A percentile compares a stretch with the other conserved stretches of the same genome.
These are phyloP conservation scores for Plagodis dolabraria DNA, from an alignment of 2,888 invertebrate species.

Conservation along the genomic window DNA sequence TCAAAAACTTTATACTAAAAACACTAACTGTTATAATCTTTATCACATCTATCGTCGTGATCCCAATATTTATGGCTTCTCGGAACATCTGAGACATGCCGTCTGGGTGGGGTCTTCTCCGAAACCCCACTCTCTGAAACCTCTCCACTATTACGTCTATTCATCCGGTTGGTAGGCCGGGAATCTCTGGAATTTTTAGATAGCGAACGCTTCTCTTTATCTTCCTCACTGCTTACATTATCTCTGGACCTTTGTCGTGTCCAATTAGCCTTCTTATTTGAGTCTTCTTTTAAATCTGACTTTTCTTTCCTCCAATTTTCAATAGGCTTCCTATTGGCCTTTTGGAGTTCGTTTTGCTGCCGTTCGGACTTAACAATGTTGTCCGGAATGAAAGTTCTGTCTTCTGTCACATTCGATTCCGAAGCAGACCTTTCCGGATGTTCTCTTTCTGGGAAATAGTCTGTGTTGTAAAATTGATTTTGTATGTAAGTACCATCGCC, in stretches of 20 bases:
- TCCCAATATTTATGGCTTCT: slow-evolving; percentile 78
- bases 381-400: slow-evolving; percentile 23
- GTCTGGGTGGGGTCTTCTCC: slow-evolving; percentile 54
- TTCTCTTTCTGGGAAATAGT: slow-evolving; percentile 45
- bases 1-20: slow-evolving; percentile 10
- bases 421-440: slow-evolving; percentile 34
- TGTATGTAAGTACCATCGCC: slow-evolving; percentile 76
- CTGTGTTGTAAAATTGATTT: slow-evolving; percentile 58
- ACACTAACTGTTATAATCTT: slow-evolving; percentile 77
- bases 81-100: slow-evolving; percentile 73
- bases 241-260: slow-evolving; percentile 67
- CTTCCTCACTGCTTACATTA: slow-evolving; percentile 60
- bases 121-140: slow-evolving; percentile 27
- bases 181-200: slow-evolving; percentile 54
- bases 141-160: slow-evolving; percentile 63
- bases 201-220: slow-evolving; percentile 52
- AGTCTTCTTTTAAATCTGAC: slow-evolving; percentile 56
- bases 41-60: slow-evolving; percentile 77
- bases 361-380: slow-evolving; percentile 51
- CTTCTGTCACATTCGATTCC: slow-evolving; percentile 26
- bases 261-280: slow-evolving; percentile 64
- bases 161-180: slow-evolving; percentile 42
- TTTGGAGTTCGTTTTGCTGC: slow-evolving; percentile 69
- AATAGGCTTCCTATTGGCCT: slow-evolving; percentile 53
- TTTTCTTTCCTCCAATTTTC: slow-evolving; percentile 77